Evolutionary conservation across 2,888 invertebrate genomes (phyloP).

Genomic region (Ochropleura plecta): DNA sequence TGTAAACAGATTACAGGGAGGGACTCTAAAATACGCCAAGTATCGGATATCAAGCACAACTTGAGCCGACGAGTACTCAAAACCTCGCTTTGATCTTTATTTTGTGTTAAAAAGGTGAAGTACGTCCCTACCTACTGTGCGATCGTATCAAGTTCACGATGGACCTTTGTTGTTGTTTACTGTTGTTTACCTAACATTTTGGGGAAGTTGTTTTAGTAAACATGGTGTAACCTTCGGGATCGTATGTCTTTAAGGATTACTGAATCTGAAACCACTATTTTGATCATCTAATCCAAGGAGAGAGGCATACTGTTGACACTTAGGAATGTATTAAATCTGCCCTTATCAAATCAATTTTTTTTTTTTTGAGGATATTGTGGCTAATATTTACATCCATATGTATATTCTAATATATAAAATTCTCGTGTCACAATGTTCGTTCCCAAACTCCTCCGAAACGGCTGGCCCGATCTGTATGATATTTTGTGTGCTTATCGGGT

Average conservation of each 20-base stretch:
- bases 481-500: too few relatives aligned
- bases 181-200: constrained; percentile 38
- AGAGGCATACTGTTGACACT: neutral
- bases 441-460: too few relatives aligned
- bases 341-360: neutral
- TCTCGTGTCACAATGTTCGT: too few relatives aligned
- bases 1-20: constrained; percentile 67
- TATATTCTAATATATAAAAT: too few relatives aligned
- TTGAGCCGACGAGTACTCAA: constrained; percentile 70
- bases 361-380: too few relatives aligned
- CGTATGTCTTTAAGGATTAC: neutral
- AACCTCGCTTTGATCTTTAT: constrained; percentile 72
- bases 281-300: neutral
- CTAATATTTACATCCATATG: too few relatives aligned
- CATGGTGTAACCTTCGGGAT: constrained; percentile 4
- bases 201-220: constrained; percentile 18
- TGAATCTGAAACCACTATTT: constrained; percentile 4
- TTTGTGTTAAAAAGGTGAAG: constrained; percentile 71
- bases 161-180: constrained; percentile 45
- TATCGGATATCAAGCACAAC: constrained; percentile 71
- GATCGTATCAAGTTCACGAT: constrained; percentile 51
- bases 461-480: too few relatives aligned
- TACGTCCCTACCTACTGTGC: constrained; percentile 32
- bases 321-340: neutral
- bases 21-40: constrained; percentile 59